Evolutionary conservation across 1,140 invertebrate species (phyloP).

Genomic region (Cyclargus thomasi): DNA sequence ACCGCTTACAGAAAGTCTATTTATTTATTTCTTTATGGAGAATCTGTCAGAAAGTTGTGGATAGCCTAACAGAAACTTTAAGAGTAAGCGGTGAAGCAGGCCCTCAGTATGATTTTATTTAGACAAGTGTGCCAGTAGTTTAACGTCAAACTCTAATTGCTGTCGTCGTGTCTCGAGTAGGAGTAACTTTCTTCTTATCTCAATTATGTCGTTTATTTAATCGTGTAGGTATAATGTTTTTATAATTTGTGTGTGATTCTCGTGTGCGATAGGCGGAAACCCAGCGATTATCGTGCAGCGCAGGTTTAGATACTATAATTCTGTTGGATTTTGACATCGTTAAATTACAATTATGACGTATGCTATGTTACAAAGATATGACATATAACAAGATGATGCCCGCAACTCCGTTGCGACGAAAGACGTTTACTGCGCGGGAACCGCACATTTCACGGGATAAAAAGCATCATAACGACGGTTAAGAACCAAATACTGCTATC

Average conservation of each 20-base stretch:
- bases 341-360: background rate
- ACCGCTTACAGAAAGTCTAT: no score
- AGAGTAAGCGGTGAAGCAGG: no score
- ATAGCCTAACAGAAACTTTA: no score
- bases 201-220: conserved; percentile 1
- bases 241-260: conserved; percentile 6
- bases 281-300: background rate
- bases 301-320: background rate
- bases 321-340: background rate
- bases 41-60: no score
- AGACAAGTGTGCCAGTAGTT: background rate
- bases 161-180: background rate
- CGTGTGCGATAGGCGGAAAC: conserved; percentile 6
- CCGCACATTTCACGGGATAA: no score
- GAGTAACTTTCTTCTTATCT: background rate
- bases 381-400: no score
- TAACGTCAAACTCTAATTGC: background rate
- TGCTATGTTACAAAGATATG: no score
- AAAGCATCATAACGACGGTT: no score
- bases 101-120: background rate
- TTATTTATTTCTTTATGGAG: no score
- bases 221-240: conserved; percentile 13
- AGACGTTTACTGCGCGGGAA: no score
- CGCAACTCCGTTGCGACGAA: no score
- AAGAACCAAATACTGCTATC: no score